These are phyloP conservation scores for Eupithecia subumbrata DNA, from an alignment of 2,888 invertebrate species.

Conservation along the genomic window DNA sequence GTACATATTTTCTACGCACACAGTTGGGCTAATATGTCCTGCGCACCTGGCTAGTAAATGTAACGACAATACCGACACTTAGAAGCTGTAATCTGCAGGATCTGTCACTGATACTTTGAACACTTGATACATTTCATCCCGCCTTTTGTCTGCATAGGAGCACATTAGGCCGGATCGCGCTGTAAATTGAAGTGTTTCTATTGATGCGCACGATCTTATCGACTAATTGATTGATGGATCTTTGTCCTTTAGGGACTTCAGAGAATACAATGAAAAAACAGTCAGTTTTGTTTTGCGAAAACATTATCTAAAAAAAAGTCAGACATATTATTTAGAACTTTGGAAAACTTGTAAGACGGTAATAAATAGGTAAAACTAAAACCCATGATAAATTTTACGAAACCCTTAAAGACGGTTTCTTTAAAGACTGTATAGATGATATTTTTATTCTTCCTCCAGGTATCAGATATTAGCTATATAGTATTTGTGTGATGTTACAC, in stretches of 20 bases:
- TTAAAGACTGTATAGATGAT: not conserved
- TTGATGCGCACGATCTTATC: slow-evolving; percentile 53
- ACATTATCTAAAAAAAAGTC: not conserved
- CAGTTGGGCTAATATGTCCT: too few relatives aligned
- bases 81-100: slow-evolving; percentile 56
- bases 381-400: not conserved
- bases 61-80: slow-evolving; percentile 45
- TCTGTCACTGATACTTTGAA: slow-evolving; percentile 61
- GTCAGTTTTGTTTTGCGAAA: not conserved
- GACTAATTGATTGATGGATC: slow-evolving; percentile 48
- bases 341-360: not conserved
- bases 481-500: too few relatives aligned
- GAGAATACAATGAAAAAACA: not conserved
- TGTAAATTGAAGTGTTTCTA: slow-evolving; percentile 47
- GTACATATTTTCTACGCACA: too few relatives aligned
- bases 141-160: slow-evolving; percentile 51
- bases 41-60: slow-evolving; percentile 21
- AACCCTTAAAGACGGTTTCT: not conserved
- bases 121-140: slow-evolving; percentile 69
- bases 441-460: not conserved
- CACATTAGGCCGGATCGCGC: slow-evolving; percentile 50
- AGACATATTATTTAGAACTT: not conserved
- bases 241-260: slow-evolving; percentile 10
- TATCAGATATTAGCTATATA: too few relatives aligned
- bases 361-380: not conserved